Evolutionary conservation across 2,797 vertebrate species (phyloP).

Genomic region (Epinephelus awoara): DNA sequence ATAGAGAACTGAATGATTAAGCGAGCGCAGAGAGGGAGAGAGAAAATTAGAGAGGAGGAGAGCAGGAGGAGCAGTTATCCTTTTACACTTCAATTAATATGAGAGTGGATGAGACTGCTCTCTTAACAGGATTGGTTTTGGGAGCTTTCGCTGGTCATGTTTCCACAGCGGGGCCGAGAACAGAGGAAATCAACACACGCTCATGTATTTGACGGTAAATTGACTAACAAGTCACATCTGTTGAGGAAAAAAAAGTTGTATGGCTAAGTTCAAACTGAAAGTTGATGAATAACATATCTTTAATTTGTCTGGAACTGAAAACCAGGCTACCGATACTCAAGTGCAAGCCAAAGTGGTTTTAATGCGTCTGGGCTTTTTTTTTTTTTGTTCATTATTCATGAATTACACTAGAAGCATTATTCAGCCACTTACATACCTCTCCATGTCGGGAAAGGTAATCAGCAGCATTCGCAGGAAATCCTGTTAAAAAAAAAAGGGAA

Average conservation of each 20-base stretch:
- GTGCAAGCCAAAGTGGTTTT: conserved; percentile 41
- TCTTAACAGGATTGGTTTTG: conserved; percentile 72
- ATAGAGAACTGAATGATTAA: conserved; percentile 79
- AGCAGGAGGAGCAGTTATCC: conserved; percentile 80
- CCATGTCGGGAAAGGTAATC: conserved; percentile 89
- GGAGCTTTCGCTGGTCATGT: conserved; percentile 59
- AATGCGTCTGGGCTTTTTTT: conserved; percentile 36
- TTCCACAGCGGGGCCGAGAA: conserved; percentile 55
- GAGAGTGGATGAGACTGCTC: conserved; percentile 73
- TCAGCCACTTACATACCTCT: conserved; percentile 85
- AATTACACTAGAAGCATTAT: conserved; percentile 55
- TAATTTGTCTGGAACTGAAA: conserved; percentile 39
- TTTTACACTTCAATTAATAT: conserved; percentile 82
- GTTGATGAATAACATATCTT: conserved; percentile 36
- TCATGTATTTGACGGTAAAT: conserved; percentile 32
- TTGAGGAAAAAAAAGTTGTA: conserved; percentile 3
- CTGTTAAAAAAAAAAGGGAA: conserved; percentile 79
- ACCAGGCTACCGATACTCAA: conserved; percentile 19
- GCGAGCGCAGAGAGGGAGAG: conserved; percentile 59
- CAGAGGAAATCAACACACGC: conserved; percentile 48
- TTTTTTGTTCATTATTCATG: conserved; percentile 64
- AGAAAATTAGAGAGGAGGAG: conserved; percentile 79
- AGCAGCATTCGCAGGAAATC: conserved; percentile 95
- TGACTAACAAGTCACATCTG: conserved; percentile 39
- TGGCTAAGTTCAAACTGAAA: conserved; percentile 26